Evolutionary conservation across 2,113 vertebrate genomes (phyloP), one percentile per base, ranked within the genome.

Genomic region (Microcebus tavaratra): DNA sequence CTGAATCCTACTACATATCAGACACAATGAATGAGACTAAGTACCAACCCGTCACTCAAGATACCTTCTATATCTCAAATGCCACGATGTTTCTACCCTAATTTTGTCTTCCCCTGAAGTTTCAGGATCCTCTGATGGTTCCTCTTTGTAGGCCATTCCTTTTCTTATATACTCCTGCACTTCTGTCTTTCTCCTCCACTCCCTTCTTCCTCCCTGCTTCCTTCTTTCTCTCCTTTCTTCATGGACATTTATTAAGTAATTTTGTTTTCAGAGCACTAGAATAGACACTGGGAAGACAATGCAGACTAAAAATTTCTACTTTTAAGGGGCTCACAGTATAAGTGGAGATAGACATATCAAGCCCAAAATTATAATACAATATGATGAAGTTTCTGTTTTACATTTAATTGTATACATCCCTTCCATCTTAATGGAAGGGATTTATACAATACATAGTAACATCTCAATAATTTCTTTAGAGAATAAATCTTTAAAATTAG

Each of bases 401-500:
- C 10, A 82, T 78, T 87, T 88, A 72, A 82, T 72, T 82, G 5
- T 48, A 11, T 88, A 21, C 34, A 27, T 91, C 0, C 12, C n/a
- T 50, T 68, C 15, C 8, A 20, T 80, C 6, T 42, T 8, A 45
- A 45, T 45, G 45, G 45, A 45, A 45, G 45, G 45, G 45, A 45
- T 45, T 7, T 45, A 45, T 45, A 45, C 45, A 45, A 45, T 45
- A 45, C 45, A 75, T 13, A 7, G 10, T 72, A 42, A 57, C 5
- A 72, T 57, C 57, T 80, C 34, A 53, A n/a, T 45, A 29, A 25
- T 79, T 85, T n/a, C 76, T 79, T 59, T 23, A 65, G 34, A 87
- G 55, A 80, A n/a, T 39, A 57, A 29, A 85, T 72, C 2, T 67
- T 91, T 85, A 76, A 88, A 91, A 68, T 82, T 67, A 89, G 78